These are phyloP conservation scores for Oryzias curvinotus DNA, from an alignment of 2,113 vertebrate species.

Conservation along the genomic window DNA sequence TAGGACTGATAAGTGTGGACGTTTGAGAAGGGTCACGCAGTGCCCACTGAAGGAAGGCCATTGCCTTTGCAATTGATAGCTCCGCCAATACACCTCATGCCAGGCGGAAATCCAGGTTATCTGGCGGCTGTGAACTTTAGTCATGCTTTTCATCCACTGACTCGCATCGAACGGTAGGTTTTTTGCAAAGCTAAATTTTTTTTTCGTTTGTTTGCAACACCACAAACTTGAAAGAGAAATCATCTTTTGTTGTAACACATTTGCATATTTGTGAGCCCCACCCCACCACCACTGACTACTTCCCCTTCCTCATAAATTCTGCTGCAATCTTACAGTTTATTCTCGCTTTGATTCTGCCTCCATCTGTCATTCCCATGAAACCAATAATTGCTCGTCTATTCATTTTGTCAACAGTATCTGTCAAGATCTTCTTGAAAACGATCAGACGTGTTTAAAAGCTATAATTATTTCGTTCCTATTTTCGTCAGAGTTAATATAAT, in stretches of 20 bases:
- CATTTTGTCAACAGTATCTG: slow-evolving; percentile 63
- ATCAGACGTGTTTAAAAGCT: slow-evolving; percentile 43
- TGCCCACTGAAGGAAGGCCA: slow-evolving; percentile 42
- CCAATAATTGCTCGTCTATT: slow-evolving; percentile 59
- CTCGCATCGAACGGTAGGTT: not conserved
- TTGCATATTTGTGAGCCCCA: slow-evolving; percentile 23
- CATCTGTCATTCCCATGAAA: slow-evolving; percentile 59
- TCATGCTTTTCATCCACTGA: slow-evolving; percentile 17
- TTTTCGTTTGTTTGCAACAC: slow-evolving; percentile 25
- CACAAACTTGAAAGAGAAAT: slow-evolving; percentile 47
- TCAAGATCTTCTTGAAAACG: slow-evolving; percentile 43
- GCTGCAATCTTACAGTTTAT: slow-evolving; percentile 54
- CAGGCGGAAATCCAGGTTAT: slow-evolving; percentile 49
- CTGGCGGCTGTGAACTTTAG: slow-evolving; percentile 33
- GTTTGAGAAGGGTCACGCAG: slow-evolving; percentile 45
- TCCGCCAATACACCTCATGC: slow-evolving; percentile 32
- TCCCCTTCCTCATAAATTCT: slow-evolving; percentile 39
- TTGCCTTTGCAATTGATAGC: slow-evolving; percentile 52
- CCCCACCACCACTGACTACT: no score
- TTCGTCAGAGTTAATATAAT: slow-evolving; percentile 33
- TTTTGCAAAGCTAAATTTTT: no score
- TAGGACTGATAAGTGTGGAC: slow-evolving; percentile 45
- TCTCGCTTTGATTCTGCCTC: slow-evolving; percentile 62
- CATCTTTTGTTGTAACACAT: slow-evolving; percentile 39
- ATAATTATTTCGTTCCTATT: slow-evolving; percentile 56